Evolutionary conservation across 1,140 invertebrate species (phyloP), one percentile per base, ranked within the genome.

Genomic region (Drosophila obscura): DNA sequence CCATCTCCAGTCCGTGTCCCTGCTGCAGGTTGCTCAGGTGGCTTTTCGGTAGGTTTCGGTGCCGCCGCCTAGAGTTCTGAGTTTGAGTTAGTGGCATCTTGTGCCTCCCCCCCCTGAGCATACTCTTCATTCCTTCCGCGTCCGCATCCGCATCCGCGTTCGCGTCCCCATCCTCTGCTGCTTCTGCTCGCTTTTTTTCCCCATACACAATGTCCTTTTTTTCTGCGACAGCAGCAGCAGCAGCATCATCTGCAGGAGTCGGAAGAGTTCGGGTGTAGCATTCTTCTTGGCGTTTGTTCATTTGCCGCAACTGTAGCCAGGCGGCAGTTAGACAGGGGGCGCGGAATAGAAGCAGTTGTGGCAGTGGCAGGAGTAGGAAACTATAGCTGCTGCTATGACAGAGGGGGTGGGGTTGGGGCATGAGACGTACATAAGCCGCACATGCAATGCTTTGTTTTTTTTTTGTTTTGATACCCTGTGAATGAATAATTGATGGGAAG

Each of bases 41-140:
- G 73, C 64, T 69, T 63, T 61, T 61, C 43, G 65, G 49, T 22
- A 24, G 41, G 50, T 61, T 65, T 63, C 59, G 28, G 19, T 26
- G 51, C 53, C 31, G 43, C 50, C 66, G 43, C 50, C 66, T 69
- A 44, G 64, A 68, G 63, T 43, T 58, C 46, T 39, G 51, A 85
- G 80, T 84, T 76, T 84, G 80, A 80, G 80, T 73, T 85, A 76
- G 81, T 85, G 81, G 77, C 81, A 84, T 84, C 81, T 84, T 84
- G 81, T 56, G 45, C 59, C 66, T 45, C 55, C 71, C 66, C 48
- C 55, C 71, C 62, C 50, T 57, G 72, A 75, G 72, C 49, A 66
- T 74, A 72, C 68, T 48, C 67, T 46, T 39, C 48, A 46, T 67
- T 31, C 28, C 24, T 11, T 31, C 35, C 19, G 11, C 43, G 26